These are phyloP conservation scores for Odobenus rosmarus DNA, from an alignment of 2,113 vertebrate species.

Conservation along the genomic window DNA sequence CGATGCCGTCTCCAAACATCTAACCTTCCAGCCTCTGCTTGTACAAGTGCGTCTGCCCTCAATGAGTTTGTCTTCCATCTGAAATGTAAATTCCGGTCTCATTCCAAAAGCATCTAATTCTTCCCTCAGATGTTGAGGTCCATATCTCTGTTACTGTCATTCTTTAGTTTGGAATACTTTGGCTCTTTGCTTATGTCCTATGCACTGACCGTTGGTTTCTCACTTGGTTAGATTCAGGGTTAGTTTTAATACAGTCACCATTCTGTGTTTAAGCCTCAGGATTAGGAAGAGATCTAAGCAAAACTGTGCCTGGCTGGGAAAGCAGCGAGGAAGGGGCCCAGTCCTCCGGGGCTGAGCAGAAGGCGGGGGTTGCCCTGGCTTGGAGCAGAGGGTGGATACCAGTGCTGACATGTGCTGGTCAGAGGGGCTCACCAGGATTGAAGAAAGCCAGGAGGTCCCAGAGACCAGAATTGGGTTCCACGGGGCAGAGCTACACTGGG, in stretches of 20 bases:
- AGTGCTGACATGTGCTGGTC: neutral
- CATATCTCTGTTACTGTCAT: neutral
- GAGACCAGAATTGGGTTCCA: neutral
- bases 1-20: neutral
- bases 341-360: neutral
- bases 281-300: neutral
- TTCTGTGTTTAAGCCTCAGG: neutral
- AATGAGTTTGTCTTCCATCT: neutral
- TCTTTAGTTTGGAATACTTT: neutral
- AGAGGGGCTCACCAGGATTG: neutral
- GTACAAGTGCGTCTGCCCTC: neutral
- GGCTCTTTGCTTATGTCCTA: neutral
- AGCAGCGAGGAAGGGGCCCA: neutral
- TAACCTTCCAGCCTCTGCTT: neutral
- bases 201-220: neutral
- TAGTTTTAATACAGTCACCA: neutral
- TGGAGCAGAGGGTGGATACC: neutral
- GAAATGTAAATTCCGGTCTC: neutral
- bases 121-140: neutral
- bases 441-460: neutral
- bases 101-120: neutral
- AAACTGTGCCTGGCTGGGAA: neutral
- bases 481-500: neutral
- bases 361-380: neutral
- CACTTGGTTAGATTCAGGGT: neutral